phyloP scores from a whole-genome alignment of 2,888 invertebrate species.

The Itoplectis maculator region DNA sequence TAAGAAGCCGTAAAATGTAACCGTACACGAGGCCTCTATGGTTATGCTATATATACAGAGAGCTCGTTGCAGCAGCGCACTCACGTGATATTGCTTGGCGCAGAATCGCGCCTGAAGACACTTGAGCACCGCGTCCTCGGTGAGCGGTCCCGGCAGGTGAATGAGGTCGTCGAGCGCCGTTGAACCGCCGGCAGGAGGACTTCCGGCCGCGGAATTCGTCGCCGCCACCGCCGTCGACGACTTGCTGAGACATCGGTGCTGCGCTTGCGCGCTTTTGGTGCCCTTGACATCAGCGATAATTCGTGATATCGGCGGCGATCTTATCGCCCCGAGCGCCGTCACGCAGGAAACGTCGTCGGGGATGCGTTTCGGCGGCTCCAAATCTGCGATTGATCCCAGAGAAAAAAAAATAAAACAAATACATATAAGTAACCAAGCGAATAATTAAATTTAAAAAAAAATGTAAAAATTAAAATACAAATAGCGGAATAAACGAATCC shows the following conservation, averaged over 20 bases:
- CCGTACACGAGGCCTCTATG: neutral
- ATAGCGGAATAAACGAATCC: neutral
- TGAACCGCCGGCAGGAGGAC: conserved; percentile 75
- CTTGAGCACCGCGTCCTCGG: conserved; percentile 96
- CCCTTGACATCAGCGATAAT: conserved; percentile 82
- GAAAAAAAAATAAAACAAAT: too few relatives aligned
- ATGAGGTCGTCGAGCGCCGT: conserved; percentile 94
- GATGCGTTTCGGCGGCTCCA: conserved; percentile 79
- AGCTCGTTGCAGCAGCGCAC: conserved; percentile 77
- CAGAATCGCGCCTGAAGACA: conserved; percentile 96
- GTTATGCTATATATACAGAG: too few relatives aligned
- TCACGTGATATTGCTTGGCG: conserved; percentile 94
- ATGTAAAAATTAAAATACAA: neutral
- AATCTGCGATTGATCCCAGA: conserved; percentile 71
- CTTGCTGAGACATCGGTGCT: conserved; percentile 78
- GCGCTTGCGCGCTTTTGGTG: conserved; percentile 81
- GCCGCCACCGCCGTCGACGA: conserved; percentile 68
- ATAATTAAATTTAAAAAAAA: neutral
- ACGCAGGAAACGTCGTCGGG: conserved; percentile 83
- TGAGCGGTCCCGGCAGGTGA: conserved; percentile 95
- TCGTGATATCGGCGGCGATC: conserved; percentile 81
- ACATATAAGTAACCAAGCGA: neutral
- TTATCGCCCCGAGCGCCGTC: conserved; percentile 80
- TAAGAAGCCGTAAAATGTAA: conserved; percentile 12
- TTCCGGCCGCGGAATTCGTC: conserved; percentile 67